Base-by-base conservation (phyloP, 2,888 invertebrate genomes). In the Athalia cordata region DNA sequence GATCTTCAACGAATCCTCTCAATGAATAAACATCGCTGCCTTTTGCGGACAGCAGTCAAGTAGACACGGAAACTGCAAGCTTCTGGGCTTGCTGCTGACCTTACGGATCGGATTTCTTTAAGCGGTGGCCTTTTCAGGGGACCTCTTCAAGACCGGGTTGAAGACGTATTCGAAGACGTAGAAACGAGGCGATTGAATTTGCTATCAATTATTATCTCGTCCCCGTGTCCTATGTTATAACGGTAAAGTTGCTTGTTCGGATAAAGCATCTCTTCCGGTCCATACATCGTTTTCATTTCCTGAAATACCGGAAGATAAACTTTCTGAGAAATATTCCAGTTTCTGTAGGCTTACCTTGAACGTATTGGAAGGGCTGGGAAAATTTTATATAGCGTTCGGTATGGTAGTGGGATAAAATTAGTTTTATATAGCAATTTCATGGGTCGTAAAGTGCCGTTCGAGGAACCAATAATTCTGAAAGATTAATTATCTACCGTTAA, bases 201-300 rank as follows among this genome's bases (percentile, higher is more conserved):
- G 80, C 94, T 94, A 89, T 97, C 96, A 80, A 98, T 95, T 82
- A 97, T 95, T 85, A 98, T 97, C 90, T 97, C 97, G 90, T 97
- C 97, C 9, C 97, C 97, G 79, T 96, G 95, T 82, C 95, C 92
- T 80, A 98, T 96, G 90, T 97, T 97, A 91, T 97, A 97, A 80
- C 97, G 96, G 90, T 97, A 97, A 43, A 98, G 93, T 89, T 96
- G 96, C 88, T 97, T 97, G 85, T 95, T 95, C 3, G 97, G 96
- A 86, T 94, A 97, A 84, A 94, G 94, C 95, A 98, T 96, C 90
- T 96, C 96, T 89, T 97, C 97, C 0, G 97, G 96, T 29, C 96
- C 96, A 78, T 90, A 89, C 15, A 90, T 87, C 65, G 90, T 89
- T 83, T 90, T 90, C 89, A 92, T 89, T 79, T 91, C 92, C 87